Evolutionary conservation across 2,888 invertebrate species (phyloP).

Genomic region (Acronicta leporina): DNA sequence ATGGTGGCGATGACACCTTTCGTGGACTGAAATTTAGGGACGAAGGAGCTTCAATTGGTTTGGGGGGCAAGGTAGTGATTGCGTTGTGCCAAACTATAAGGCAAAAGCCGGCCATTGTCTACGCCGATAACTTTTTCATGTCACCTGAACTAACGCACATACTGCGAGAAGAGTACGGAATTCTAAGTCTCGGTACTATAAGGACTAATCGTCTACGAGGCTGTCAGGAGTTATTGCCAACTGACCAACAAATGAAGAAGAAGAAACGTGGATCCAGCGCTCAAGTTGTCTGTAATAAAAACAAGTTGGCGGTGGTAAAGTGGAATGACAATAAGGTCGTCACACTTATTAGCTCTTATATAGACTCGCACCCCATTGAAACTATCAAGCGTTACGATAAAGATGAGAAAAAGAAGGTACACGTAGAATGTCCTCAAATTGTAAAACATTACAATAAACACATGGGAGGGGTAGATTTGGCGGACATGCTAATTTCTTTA

Average conservation of each 20-base stretch:
- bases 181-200: not conserved
- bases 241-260: slow-evolving; percentile 20
- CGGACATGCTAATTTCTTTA: too few species aligned
- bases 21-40: slow-evolving; percentile 39
- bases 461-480: too few species aligned
- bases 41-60: slow-evolving; percentile 47
- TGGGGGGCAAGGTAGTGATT: slow-evolving; percentile 52
- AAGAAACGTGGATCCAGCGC: slow-evolving; percentile 9
- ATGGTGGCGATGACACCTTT: slow-evolving; percentile 27
- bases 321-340: too few species aligned
- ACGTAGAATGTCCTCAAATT: too few species aligned
- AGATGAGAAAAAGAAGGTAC: too few species aligned
- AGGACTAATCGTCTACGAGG: slow-evolving; percentile 14
- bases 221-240: slow-evolving; percentile 16
- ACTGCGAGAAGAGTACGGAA: not conserved
- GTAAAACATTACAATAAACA: too few species aligned
- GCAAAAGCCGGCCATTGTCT: not conserved
- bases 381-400: too few species aligned
- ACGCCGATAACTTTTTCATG: not conserved
- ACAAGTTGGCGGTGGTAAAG: too few species aligned
- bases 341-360: too few species aligned
- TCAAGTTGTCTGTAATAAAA: too few species aligned
- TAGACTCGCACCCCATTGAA: too few species aligned
- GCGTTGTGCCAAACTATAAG: slow-evolving; percentile 48
- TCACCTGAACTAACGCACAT: not conserved